phyloP scores from a whole-genome alignment of 2,113 vertebrate genomes.

The Campylorhamphus procurvoides region DNA sequence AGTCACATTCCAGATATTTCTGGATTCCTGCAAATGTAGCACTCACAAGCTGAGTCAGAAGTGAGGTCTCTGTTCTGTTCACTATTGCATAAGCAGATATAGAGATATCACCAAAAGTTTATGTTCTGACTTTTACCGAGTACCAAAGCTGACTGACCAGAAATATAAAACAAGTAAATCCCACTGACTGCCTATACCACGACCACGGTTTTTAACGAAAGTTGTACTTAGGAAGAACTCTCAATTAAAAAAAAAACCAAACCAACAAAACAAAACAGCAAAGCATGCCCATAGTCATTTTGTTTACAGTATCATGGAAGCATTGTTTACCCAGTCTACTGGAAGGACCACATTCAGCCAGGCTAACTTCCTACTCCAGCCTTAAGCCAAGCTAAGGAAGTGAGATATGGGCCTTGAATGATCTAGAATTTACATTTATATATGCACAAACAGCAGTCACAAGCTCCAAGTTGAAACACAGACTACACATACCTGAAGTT shows the following conservation, averaged over 20 bases:
- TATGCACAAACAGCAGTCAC: not conserved
- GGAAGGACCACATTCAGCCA: not conserved
- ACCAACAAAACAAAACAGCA: not conserved
- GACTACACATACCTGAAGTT: not conserved
- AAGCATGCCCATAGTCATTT: not conserved
- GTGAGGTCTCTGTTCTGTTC: not conserved
- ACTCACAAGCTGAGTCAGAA: constrained; percentile 30
- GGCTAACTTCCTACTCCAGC: not conserved
- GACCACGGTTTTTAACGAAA: not conserved
- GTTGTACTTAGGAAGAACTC: not conserved
- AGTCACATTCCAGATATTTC: constrained; percentile 51
- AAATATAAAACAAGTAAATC: not conserved
- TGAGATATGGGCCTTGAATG: not conserved
- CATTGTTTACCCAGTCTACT: not conserved
- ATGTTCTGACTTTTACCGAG: not conserved
- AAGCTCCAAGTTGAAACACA: not conserved
- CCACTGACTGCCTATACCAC: not conserved
- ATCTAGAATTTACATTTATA: not conserved
- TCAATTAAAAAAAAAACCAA: not conserved
- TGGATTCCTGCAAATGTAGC: constrained; percentile 38
- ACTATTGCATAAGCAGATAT: not conserved
- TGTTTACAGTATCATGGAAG: not conserved
- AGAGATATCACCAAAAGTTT: not conserved
- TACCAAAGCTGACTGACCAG: not conserved
- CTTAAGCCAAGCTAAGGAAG: not conserved